Evolutionary conservation across 2,888 invertebrate species (phyloP), one percentile per base, ranked within the genome.

Genomic region (Flexamia atlantica): DNA sequence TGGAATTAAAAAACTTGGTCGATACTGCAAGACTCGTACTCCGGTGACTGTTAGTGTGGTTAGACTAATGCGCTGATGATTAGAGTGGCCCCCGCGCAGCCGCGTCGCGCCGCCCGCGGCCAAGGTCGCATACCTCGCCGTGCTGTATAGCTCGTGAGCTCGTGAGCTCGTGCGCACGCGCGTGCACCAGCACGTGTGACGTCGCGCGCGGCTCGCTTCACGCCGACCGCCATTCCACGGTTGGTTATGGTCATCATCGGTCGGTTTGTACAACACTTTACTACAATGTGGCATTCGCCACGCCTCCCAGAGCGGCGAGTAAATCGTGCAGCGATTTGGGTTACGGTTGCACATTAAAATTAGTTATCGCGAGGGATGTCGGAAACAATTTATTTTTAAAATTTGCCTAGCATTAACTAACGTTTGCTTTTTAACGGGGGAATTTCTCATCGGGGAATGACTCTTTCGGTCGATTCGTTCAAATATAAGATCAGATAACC

Each of bases 61-160:
- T 46, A 17, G 46, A 46, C 46, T 14, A 46, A 46, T 46, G 46
- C 14, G 46, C 14, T 46, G 20, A 23, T 53, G 53, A 53, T 53
- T 53, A 53, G 53, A 23, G 53, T 2, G n/a, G n/a, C n/a, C n/a
- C n/a, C n/a, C n/a, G n/a, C n/a, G 53, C 53, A 20, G 23, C 20
- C 23, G 53, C 10, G 53, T 20, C 23, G 23, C 14, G 20, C 20
- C 20, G 53, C 53, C 20, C 53, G 53, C 20, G 20, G 53, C 53
- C 53, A 53, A 53, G 53, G 53, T 53, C 53, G 53, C 53, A 53
- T 53, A 53, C 53, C 53, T 53, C 23, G 53, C 46, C 46, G 46
- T 46, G 12, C 46, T 46, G 46, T 46, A 12, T 46, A 46, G 46
- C 46, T 46, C 46, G 46, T 46, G 46, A 46, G 46, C 53, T 20